Conservation (phyloP, 2,113 vertebrate species). For the Rhinopithecus roxellana region DNA sequence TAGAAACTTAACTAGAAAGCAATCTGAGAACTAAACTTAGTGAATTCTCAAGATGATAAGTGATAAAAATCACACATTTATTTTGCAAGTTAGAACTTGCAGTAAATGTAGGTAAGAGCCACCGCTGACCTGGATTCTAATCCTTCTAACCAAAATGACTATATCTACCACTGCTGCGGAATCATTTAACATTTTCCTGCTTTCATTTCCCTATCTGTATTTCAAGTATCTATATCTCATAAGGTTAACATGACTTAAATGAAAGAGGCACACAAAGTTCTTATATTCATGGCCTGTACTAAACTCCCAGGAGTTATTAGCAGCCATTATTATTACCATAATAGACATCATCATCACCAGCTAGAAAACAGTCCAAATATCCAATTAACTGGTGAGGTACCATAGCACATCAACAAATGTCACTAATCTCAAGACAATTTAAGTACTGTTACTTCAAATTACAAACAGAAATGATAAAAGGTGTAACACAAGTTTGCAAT, state of each 20-base stretch:
- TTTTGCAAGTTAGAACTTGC: neutral
- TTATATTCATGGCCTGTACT: neutral
- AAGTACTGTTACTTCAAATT: neutral
- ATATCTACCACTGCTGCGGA: neutral
- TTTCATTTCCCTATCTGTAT: neutral
- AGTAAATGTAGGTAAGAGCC: neutral
- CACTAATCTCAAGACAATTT: neutral
- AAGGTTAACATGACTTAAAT: neutral
- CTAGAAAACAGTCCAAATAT: neutral
- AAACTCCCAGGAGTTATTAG: neutral
- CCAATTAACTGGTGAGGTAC: neutral
- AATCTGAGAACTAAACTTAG: conserved; percentile 5
- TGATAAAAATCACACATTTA: conserved; percentile 2
- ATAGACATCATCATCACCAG: neutral
- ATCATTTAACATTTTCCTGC: neutral
- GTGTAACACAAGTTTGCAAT: neutral
- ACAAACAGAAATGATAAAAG: neutral
- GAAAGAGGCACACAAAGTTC: neutral
- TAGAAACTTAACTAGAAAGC: neutral
- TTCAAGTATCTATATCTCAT: neutral
- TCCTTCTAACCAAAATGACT: neutral
- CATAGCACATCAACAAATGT: neutral
- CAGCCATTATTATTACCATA: neutral
- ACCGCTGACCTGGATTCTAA: neutral
- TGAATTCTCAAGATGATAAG: neutral